phyloP scores from a whole-genome alignment of 2,888 invertebrate genomes.

The Pherbina coryleti region DNA sequence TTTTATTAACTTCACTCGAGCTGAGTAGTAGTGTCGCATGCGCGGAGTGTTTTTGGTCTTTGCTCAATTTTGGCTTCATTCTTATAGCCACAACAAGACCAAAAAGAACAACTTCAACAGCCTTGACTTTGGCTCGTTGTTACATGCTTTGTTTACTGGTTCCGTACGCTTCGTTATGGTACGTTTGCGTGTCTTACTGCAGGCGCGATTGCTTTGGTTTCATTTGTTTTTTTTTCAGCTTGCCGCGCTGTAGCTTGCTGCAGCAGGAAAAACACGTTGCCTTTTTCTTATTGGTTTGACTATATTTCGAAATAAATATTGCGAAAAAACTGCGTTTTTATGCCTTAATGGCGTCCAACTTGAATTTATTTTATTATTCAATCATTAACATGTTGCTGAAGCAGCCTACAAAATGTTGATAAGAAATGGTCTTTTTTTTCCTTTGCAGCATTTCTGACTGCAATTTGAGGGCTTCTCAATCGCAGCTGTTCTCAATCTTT shows the following conservation, averaged over 20 bases:
- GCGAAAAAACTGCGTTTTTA: background rate
- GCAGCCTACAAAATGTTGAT: too few relatives aligned
- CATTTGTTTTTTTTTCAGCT: background rate
- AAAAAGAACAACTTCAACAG: conserved; percentile 22
- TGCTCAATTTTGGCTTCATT: background rate
- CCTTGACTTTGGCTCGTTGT: conserved; percentile 37
- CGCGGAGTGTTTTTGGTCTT: background rate
- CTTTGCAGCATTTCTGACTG: too few relatives aligned
- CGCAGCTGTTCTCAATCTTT: too few relatives aligned
- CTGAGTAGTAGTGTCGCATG: background rate
- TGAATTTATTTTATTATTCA: background rate
- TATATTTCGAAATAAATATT: background rate
- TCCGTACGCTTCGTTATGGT: background rate
- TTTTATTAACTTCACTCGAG: conserved; percentile 4
- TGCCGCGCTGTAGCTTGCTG: background rate
- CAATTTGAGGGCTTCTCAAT: too few relatives aligned
- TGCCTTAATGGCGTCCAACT: background rate
- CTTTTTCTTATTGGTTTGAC: background rate
- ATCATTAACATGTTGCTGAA: too few relatives aligned
- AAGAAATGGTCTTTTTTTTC: too few relatives aligned
- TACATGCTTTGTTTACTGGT: conserved; percentile 27
- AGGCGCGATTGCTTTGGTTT: background rate
- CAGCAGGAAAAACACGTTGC: background rate
- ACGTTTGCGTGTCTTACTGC: conserved; percentile 15
- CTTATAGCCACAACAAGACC: conserved; percentile 5